A percentile compares a stretch with the other conserved stretches of the same genome.
phyloP scores from a whole-genome alignment of 1,140 invertebrate genomes.

The Palaemon carinicauda region DNA sequence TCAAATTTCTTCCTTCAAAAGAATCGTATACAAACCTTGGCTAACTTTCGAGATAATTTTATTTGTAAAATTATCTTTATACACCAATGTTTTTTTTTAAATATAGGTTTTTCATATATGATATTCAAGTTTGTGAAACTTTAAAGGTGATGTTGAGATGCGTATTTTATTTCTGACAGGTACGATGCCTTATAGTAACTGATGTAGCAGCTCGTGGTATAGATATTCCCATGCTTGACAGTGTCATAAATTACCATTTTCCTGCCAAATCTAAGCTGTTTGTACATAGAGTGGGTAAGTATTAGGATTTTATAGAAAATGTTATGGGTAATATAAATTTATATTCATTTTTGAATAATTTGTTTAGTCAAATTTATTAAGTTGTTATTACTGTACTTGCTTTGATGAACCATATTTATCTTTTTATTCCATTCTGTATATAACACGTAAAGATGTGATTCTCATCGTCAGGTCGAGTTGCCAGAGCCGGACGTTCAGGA shows the following conservation, averaged over 20 bases:
- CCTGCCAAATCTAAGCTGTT: slow-evolving; percentile 97
- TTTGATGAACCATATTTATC: background rate
- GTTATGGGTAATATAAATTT: too few relatives aligned
- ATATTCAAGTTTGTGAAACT: too few relatives aligned
- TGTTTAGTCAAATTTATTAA: too few relatives aligned
- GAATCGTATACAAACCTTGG: too few relatives aligned
- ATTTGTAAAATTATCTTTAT: too few relatives aligned
- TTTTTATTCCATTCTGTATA: background rate
- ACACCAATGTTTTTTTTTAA: too few relatives aligned
- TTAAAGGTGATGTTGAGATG: too few relatives aligned
- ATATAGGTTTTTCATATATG: too few relatives aligned
- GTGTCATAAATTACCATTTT: slow-evolving; percentile 97
- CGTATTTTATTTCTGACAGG: slow-evolving; percentile 66
- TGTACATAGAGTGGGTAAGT: slow-evolving; percentile 96
- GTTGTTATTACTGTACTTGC: too few relatives aligned
- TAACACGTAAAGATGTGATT: background rate
- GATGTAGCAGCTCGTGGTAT: slow-evolving; percentile 97
- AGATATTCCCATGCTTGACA: slow-evolving; percentile 95
- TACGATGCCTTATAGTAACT: slow-evolving; percentile 88
- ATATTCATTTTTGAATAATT: too few relatives aligned
- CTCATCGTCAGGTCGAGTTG: slow-evolving; percentile 82
- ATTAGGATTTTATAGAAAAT: background rate
- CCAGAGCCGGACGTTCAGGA: slow-evolving; percentile 90
- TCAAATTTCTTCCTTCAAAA: too few relatives aligned
- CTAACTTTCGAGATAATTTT: too few relatives aligned